Percentiles rank a stretch among this genome's conserved stretches.
These are phyloP conservation scores for Oreochromis spilurus DNA, from an alignment of 2,113 vertebrate species.

Conservation along the genomic window DNA sequence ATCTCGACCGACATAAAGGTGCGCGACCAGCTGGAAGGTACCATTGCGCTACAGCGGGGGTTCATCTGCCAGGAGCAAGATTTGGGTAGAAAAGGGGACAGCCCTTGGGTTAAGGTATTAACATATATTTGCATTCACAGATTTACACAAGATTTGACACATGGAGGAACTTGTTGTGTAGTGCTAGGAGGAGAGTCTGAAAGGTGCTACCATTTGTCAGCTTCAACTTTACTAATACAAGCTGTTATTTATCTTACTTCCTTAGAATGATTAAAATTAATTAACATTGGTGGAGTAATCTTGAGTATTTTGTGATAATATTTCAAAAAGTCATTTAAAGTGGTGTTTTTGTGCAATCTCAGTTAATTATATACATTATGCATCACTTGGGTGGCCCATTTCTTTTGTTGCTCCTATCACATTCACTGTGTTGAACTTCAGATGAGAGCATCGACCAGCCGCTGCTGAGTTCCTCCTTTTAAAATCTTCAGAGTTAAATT, in stretches of 20 bases:
- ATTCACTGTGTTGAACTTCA: neutral
- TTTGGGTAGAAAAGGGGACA: conserved; percentile 30
- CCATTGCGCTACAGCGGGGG: conserved; percentile 68
- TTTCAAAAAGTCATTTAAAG: neutral
- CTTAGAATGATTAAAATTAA: neutral
- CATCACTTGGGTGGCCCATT: neutral
- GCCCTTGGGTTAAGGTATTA: conserved; percentile 70
- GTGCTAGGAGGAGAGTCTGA: neutral
- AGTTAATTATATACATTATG: neutral
- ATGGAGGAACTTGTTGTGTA: neutral
- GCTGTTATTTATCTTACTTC: neutral
- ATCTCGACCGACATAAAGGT: conserved; percentile 59
- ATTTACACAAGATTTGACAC: neutral
- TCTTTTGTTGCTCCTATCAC: neutral
- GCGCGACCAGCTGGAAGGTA: conserved; percentile 68
- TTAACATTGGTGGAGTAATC: neutral
- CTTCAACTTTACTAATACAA: neutral
- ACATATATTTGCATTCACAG: neutral
- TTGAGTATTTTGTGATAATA: neutral
- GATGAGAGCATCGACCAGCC: neutral
- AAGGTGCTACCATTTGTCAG: neutral
- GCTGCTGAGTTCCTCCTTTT: neutral
- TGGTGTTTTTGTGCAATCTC: neutral
- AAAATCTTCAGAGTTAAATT: neutral
- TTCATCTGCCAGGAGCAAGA: conserved; percentile 70